A percentile compares a stretch with the other conserved stretches of the same genome.
Conservation (phyloP, 2,888 invertebrate genomes). For the Stenotaenia linearis region DNA sequence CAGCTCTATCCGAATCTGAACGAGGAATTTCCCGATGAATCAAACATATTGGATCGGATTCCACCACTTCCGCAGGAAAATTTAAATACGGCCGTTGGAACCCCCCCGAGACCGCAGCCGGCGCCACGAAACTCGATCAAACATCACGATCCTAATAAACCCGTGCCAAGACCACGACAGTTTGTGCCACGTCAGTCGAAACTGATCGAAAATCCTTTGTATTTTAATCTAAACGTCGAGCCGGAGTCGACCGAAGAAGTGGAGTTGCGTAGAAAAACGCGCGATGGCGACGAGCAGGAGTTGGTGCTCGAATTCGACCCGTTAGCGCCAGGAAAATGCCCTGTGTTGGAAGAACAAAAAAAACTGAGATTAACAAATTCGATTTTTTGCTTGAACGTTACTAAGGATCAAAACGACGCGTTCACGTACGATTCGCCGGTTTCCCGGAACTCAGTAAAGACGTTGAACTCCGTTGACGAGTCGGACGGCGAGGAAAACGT, state of each 20-base stretch:
- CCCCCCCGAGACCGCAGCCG: neutral
- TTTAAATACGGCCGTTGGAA: too few species aligned
- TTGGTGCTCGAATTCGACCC: slow-evolving; percentile 27
- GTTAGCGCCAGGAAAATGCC: neutral
- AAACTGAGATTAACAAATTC: neutral
- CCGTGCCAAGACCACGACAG: neutral
- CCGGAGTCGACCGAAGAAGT: too few species aligned
- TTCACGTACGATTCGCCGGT: neutral
- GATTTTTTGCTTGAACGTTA: neutral
- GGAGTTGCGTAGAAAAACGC: neutral
- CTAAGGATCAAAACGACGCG: neutral
- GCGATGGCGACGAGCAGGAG: neutral
- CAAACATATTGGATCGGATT: neutral
- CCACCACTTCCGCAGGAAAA: neutral
- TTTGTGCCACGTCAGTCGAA: neutral
- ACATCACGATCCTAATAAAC: neutral
- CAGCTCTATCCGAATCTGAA: neutral
- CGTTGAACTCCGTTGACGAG: neutral
- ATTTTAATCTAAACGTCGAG: neutral
- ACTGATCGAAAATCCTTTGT: neutral
- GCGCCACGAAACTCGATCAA: neutral
- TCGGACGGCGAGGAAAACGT: neutral
- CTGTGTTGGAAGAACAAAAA: neutral
- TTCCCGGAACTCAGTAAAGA: neutral
- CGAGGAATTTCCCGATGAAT: neutral